Base-by-base conservation (phyloP, 2,888 invertebrate species). In the Pseudolycoriella hygida region DNA sequence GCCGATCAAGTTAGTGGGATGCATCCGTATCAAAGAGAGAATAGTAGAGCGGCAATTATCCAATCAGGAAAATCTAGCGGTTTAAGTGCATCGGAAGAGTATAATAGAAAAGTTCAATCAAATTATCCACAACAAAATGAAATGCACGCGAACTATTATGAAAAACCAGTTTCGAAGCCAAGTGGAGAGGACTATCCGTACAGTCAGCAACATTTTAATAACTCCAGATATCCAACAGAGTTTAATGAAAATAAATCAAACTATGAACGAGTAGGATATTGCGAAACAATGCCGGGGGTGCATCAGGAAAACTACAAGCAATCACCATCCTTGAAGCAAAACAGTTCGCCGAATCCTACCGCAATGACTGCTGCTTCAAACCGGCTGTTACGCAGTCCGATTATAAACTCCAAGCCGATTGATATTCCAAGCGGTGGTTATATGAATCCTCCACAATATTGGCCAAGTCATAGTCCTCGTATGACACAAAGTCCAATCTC, bases 401-500 rank as follows among this genome's bases (percentile, higher is more conserved):
- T 40, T 12, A 30, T 2, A 4, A 4, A 30, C 15, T 14, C n/a
- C 2, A 40, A 41, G 34, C 19, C 11, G 14, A 15, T 17, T 11
- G 41, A 41, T 17, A 25, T 25, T 25, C 25, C 25, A 6, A 19
- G 17, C 20, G 14, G 31, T 34, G 45, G 43, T 14, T 17, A 44
- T 18, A 53, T 53, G 52, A 51, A 53, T 49, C 52, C 52, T 11
- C 53, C 53, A 2, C 49, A 49, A 34, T 48, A 48, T 19, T 53
- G 53, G 53, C 50, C 51, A 3, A 47, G 48, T 37, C 50, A 48
- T 39, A 42, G 40, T 6, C 17, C 47, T n/a, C 42, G 49, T 14
- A 38, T 46, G 12, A 39, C 47, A 17, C 47, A 46, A 11, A 48
- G 47, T 46, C 47, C 48, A n/a, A 48, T 47, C 12, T 42, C 48